phyloP scores from a whole-genome alignment of 2,113 vertebrate genomes.

The Heloderma charlesbogerti region DNA sequence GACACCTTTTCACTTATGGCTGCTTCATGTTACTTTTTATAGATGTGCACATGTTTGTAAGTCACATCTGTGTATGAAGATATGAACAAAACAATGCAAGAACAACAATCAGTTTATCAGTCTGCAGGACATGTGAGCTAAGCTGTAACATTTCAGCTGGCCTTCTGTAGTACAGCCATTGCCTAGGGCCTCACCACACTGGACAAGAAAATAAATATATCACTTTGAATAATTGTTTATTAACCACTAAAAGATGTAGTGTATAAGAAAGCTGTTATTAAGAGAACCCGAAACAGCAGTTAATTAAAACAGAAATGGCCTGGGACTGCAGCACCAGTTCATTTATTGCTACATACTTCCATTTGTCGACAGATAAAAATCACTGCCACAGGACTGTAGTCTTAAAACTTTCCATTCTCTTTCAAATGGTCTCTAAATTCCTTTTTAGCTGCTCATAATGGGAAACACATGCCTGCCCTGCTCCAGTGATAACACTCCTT shows the following conservation, averaged over 20 bases:
- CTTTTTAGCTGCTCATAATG: slow-evolving; percentile 36
- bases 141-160: not conserved
- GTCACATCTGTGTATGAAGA: not conserved
- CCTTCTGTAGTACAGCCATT: not conserved
- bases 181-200: not conserved
- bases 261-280: slow-evolving; percentile 24
- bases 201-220: slow-evolving; percentile 6
- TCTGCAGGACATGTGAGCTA: not conserved
- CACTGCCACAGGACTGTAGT: not conserved
- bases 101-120: not conserved
- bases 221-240: not conserved
- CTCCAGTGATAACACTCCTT: slow-evolving; percentile 38
- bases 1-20: not conserved
- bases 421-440: slow-evolving; percentile 40
- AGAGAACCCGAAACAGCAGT: slow-evolving; percentile 28
- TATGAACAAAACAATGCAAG: not conserved
- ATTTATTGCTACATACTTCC: slow-evolving; percentile 28
- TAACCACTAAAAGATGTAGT: slow-evolving; percentile 3
- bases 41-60: not conserved
- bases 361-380: slow-evolving; percentile 38
- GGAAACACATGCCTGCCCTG: slow-evolving; percentile 13
- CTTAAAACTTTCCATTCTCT: slow-evolving; percentile 45
- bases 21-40: not conserved
- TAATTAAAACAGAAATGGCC: slow-evolving; percentile 18
- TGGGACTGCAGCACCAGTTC: not conserved